These are phyloP conservation scores for Donacobius atricapilla DNA, from an alignment of 2,113 vertebrate genomes.

Conservation along the genomic window DNA sequence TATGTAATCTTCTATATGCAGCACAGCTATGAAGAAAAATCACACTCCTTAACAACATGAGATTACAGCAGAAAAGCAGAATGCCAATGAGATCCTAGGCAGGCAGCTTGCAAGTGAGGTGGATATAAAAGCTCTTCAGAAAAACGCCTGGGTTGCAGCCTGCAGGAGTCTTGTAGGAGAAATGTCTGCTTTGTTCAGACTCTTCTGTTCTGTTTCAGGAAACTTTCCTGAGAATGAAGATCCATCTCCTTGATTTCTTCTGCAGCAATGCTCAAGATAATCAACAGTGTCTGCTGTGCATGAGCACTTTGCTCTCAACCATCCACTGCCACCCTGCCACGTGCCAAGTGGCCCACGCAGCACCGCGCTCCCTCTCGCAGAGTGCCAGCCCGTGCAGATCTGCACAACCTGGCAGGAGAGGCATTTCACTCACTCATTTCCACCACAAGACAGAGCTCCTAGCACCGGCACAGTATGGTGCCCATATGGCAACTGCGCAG, in stretches of 20 bases:
- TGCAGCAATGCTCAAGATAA: neutral
- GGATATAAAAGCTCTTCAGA: neutral
- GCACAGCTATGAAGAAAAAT: constrained; percentile 51
- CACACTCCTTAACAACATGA: constrained; percentile 44
- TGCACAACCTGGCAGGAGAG: neutral
- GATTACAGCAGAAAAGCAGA: constrained; percentile 45
- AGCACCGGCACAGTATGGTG: rapidly evolving
- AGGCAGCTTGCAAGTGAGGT: constrained; percentile 9
- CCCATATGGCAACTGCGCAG: neutral
- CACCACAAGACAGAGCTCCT: neutral
- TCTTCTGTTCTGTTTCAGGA: neutral
- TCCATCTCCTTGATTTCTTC: neutral
- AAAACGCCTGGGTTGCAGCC: neutral
- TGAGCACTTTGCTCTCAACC: neutral
- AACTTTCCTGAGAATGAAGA: neutral
- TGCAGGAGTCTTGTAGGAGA: neutral
- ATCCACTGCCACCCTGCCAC: neutral
- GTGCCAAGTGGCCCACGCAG: neutral
- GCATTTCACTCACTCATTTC: neutral
- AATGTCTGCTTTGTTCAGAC: neutral
- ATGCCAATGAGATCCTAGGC: constrained; percentile 31
- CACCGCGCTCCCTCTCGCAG: rapidly evolving
- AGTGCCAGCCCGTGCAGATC: neutral
- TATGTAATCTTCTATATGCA: constrained; percentile 45
- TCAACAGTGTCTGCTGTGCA: neutral